Base-by-base conservation (phyloP, 2,113 vertebrate species). In the Butorides virescens region DNA sequence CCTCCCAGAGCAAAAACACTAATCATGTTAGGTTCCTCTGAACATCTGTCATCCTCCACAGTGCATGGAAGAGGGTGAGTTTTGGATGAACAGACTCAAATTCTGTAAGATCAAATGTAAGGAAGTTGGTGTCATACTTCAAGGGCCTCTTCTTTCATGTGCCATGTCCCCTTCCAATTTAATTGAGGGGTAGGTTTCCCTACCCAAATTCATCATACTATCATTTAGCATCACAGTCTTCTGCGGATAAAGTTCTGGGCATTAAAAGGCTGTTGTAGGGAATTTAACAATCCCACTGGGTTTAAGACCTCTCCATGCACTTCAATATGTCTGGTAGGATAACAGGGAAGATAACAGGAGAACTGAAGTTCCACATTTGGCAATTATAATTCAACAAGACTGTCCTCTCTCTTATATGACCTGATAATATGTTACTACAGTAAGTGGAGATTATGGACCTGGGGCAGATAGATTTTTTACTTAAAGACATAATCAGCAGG, bases 41-140 rank as follows among this genome's bases (percentile, higher is more conserved):
- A 94, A 97, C 77, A 96, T 91, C 92, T 91, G 80, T 96, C 94
- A 96, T 87, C 62, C 32, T 91, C 44, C 55, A 66, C 55, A 62
- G 42, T 21, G 36, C 32, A 34, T 4, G 9, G 70, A 95, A 92
- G 89, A 87, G 66, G 34, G 36, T 66, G 52, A 91, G 70, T 26
- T 96, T 96, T 82, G 94, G 91, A 95, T 93, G 79, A 86, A 92
- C 82, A 68, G 72, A 55, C 44, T 53, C 71, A 8, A 3, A 18
- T 65, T 62, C 88, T 93, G 50, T 74, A 86, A 94, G 79, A 91
- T 68, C 70, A 75, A 30, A n/a, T 73, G 11, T 70, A 65, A 79
- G 84, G 39, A 95, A 73, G 39, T 84, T 30, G 37, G 58, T 66
- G 39, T 53, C 39, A 76, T 58, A 75, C 56, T 92, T 93, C 42